These are phyloP conservation scores for Embidobia sp. DNA, from an alignment of 2,888 invertebrate species.

Conservation along the genomic window DNA sequence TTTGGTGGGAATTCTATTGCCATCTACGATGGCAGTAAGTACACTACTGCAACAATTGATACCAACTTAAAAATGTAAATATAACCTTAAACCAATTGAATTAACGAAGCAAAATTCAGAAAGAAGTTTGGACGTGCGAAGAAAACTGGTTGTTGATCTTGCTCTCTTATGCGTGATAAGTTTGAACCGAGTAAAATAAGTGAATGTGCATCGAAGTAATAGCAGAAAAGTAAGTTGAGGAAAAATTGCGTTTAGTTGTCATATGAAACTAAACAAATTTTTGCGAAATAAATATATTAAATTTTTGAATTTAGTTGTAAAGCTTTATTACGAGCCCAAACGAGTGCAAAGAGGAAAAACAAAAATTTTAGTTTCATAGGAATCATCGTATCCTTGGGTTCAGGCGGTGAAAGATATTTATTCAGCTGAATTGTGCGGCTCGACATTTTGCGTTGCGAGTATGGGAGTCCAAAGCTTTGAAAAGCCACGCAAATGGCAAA, in stretches of 20 bases:
- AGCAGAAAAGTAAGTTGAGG: not conserved
- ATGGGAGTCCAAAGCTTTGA: conserved; percentile 14
- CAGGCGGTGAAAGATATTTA: not conserved
- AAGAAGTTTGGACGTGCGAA: too few species aligned
- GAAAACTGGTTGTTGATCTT: too few species aligned
- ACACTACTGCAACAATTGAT: not conserved
- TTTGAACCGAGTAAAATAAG: too few species aligned
- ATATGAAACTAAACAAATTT: too few species aligned
- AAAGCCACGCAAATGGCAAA: conserved; percentile 11
- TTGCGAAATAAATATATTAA: too few species aligned
- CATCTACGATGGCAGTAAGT: not conserved
- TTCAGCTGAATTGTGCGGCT: conserved; percentile 5
- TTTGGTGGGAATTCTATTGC: not conserved
- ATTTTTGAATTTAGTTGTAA: too few species aligned
- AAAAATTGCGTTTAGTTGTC: not conserved
- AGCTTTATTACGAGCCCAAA: conserved; percentile 1
- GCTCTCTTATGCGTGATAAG: too few species aligned
- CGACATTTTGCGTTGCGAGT: conserved; percentile 5
- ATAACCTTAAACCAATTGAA: not conserved
- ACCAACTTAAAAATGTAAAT: not conserved
- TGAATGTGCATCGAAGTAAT: too few species aligned
- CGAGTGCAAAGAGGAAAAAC: conserved; percentile 15
- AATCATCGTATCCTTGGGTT: not conserved
- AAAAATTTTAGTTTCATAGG: not conserved
- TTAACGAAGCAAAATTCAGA: too few species aligned